These are phyloP conservation scores for Halyomorpha halys DNA, from an alignment of 1,140 invertebrate species.

Conservation along the genomic window DNA sequence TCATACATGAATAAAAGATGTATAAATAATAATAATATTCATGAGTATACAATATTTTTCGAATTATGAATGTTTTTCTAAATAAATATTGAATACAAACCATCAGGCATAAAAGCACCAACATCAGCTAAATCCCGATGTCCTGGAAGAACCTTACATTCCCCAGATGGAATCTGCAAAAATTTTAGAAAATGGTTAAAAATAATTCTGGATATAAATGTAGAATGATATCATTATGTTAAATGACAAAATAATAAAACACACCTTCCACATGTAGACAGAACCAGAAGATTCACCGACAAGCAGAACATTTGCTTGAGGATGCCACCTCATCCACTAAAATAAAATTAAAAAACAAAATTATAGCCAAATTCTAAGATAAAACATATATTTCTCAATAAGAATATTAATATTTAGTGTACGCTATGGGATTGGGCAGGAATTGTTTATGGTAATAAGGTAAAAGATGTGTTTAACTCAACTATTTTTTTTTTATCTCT, in stretches of 20 bases:
- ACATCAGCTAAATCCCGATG: not conserved
- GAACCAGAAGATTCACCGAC: not conserved
- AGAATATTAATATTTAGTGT: too few species aligned
- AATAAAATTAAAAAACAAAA: too few species aligned
- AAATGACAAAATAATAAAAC: not conserved
- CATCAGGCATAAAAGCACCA: constrained; percentile 17
- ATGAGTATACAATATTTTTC: not conserved
- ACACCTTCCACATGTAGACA: constrained; percentile 15
- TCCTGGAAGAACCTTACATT: not conserved
- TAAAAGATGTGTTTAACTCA: too few species aligned
- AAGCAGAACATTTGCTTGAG: constrained; percentile 10
- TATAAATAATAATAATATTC: not conserved
- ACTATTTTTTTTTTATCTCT: too few species aligned
- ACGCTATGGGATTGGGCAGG: too few species aligned
- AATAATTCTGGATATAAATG: not conserved
- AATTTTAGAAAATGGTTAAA: not conserved
- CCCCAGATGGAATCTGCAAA: constrained; percentile 10
- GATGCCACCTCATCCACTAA: constrained; percentile 15
- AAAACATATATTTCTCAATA: too few species aligned
- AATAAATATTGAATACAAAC: not conserved
- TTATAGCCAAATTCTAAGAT: too few species aligned
- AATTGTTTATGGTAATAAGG: too few species aligned
- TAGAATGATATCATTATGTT: not conserved
- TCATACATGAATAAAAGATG: too few species aligned
- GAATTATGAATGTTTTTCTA: not conserved